Evolutionary conservation across 92 coral and sea anemone genomes (phyloP), one percentile per base, ranked within the genome.

Genomic region (Palythoa heliodiscus): DNA sequence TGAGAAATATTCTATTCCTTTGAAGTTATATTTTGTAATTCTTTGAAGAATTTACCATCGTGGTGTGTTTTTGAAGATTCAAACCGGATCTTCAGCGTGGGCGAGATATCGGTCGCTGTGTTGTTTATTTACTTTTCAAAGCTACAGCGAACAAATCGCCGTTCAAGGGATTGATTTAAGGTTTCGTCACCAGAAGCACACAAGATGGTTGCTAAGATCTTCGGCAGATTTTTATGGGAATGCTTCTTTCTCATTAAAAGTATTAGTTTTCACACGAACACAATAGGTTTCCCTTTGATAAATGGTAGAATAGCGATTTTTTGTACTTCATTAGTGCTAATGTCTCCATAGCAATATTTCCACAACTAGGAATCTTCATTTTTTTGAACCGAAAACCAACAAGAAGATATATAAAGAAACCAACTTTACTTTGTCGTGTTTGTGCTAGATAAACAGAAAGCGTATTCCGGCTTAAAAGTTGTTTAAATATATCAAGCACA

Each of bases 41-140:
- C 25, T 22, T 11, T 37, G 11, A n/a, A 40, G 71, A 66, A 11
- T 37, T 66, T 22, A 43, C 73, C 48, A 69, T 37, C 43, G 17
- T 25, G 16, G 38, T 76, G n/a, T 64, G 74, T 52, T 80, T 80
- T 47, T 52, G 70, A 25, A 64, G 64, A 47, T 47, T 80, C 40
- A 40, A 80, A 80, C 84, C 84, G 84, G 84, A 80, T 47, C 58
- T 63, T 7, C 2, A 22, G 84, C 84, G 84, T 80, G 84, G 84
- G 84, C 84, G 74, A 38, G 3, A 43, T 20, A 61, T 37, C 83
- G 38, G 19, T 38, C 55, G 22, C 52, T 47, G 19, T 24, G 35
- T 16, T 39, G 9, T 64, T 23, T 16, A 80, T 80, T 20, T 38
- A 37, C 58, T 23, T 60, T 63, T 20, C 39, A 39, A 20, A 35